These are phyloP conservation scores for Antechinus stuartii DNA, from an alignment of 2,113 vertebrate species.

Conservation along the genomic window DNA sequence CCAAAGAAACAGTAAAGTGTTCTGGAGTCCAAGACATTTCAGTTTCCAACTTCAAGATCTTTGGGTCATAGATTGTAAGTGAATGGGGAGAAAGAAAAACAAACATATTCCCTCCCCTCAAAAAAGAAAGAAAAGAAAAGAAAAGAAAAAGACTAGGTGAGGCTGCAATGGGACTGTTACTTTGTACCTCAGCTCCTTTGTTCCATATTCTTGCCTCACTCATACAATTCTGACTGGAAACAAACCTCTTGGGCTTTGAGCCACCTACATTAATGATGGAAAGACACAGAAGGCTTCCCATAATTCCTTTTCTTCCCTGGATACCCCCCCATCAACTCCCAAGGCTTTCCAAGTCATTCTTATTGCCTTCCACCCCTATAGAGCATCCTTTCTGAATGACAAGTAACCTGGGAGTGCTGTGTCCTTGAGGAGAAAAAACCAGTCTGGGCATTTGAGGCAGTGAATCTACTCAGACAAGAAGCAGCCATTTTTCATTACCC, in stretches of 20 bases:
- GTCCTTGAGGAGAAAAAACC: neutral
- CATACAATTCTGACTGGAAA: neutral
- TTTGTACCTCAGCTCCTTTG: neutral
- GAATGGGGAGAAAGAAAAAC: neutral
- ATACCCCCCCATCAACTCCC: neutral
- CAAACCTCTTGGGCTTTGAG: neutral
- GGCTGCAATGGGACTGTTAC: neutral
- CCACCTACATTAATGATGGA: neutral
- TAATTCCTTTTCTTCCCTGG: neutral
- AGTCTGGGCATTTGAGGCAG: neutral
- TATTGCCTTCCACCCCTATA: neutral
- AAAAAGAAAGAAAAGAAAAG: no score
- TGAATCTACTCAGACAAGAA: neutral
- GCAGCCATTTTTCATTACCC: neutral
- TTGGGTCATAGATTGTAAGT: neutral
- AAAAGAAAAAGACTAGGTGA: neutral
- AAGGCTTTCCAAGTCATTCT: neutral
- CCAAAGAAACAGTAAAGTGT: neutral
- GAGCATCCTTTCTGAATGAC: neutral
- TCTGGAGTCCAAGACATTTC: neutral
- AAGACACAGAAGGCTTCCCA: neutral
- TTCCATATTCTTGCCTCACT: neutral
- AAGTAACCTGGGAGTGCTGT: neutral
- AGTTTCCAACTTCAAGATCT: neutral
- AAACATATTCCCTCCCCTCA: neutral